Percentiles rank a stretch among this genome's conserved stretches.
Conservation (phyloP, 64 coral and sea anemone genomes). For the Orbicella faveolata region DNA sequence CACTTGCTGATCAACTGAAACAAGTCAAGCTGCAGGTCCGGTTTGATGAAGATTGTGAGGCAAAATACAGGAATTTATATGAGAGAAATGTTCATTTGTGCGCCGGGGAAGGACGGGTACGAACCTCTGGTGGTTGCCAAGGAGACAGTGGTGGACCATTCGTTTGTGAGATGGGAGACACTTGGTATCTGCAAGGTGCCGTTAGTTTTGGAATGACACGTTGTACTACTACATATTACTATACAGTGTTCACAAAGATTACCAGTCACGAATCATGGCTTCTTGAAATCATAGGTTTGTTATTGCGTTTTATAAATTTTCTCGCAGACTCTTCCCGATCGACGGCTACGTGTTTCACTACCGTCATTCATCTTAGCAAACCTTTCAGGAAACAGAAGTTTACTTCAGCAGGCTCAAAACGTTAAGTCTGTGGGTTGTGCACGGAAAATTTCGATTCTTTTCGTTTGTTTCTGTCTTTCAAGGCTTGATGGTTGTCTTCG, state of each 20-base stretch:
- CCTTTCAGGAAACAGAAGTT: too few species aligned
- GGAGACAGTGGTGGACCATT: slow-evolving; percentile 77
- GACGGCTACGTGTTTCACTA: too few species aligned
- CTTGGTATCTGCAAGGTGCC: slow-evolving; percentile 73
- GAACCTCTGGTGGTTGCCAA: slow-evolving; percentile 53
- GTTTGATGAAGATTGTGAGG: slow-evolving; percentile 44
- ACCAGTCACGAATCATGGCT: slow-evolving; percentile 40
- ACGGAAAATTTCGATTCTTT: too few species aligned
- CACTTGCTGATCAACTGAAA: slow-evolving; percentile 43
- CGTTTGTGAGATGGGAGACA: slow-evolving; percentile 57
- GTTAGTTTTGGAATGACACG: slow-evolving; percentile 73
- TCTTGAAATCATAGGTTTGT: slow-evolving; percentile 5
- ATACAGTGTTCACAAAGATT: slow-evolving; percentile 56
- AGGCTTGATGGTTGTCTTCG: too few species aligned
- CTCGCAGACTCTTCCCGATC: too few species aligned
- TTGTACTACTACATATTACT: slow-evolving; percentile 20
- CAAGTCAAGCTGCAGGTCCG: slow-evolving; percentile 53
- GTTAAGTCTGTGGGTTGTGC: too few species aligned
- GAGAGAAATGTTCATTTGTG: slow-evolving; percentile 58
- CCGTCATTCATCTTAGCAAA: too few species aligned
- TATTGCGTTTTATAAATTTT: too few species aligned
- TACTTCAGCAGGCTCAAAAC: too few species aligned
- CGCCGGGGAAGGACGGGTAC: slow-evolving; percentile 44
- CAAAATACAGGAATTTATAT: slow-evolving; percentile 38
- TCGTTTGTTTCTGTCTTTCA: too few species aligned